Evolutionary conservation across 2,113 vertebrate genomes (phyloP).

Genomic region (Anolis carolinensis): DNA sequence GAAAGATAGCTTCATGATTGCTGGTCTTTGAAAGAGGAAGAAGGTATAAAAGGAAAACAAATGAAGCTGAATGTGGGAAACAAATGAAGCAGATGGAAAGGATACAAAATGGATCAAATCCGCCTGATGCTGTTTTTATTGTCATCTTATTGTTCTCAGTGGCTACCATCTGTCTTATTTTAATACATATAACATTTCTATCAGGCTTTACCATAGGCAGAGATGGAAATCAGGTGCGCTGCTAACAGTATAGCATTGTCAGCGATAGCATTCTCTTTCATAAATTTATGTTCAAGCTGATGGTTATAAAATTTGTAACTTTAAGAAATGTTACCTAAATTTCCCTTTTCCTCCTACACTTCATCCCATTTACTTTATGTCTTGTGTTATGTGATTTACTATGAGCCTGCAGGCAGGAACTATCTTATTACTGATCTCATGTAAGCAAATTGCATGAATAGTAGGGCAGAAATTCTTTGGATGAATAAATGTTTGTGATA

Average conservation of each 20-base stretch:
- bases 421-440: neutral
- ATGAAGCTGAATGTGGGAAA: neutral
- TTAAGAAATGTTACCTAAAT: neutral
- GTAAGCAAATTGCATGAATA: neutral
- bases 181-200: neutral
- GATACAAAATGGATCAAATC: neutral
- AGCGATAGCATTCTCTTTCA: neutral
- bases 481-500: no score
- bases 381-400: neutral
- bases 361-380: neutral
- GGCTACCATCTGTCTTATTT: neutral
- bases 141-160: neutral
- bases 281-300: neutral
- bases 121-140: neutral
- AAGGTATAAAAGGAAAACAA: neutral
- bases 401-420: neutral
- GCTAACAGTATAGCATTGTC: neutral
- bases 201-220: neutral
- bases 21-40: neutral
- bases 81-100: neutral
- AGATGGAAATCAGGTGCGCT: neutral
- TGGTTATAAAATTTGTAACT: neutral
- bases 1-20: neutral
- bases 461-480: no score
- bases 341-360: neutral